Conservation (phyloP, 2,113 vertebrate species). For the Microtus montanus region DNA sequence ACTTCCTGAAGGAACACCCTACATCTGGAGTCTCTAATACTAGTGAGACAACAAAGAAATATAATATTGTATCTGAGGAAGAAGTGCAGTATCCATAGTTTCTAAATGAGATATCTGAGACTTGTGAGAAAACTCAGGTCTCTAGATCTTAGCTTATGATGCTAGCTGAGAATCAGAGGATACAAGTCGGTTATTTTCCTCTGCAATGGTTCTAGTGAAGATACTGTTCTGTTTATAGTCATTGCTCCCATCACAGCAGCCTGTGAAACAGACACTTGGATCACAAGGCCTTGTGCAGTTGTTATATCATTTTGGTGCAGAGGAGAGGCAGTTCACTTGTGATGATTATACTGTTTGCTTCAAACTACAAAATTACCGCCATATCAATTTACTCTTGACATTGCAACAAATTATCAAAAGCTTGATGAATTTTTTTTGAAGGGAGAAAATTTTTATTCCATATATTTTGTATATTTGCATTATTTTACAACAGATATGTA, state of each 20-base stretch:
- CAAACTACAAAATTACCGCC: neutral
- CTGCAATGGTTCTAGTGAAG: neutral
- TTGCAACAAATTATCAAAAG: neutral
- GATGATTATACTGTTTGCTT: neutral
- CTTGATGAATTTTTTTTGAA: neutral
- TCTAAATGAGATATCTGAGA: neutral
- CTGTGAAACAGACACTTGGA: neutral
- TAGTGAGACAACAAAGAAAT: neutral
- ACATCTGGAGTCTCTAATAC: neutral
- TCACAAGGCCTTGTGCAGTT: neutral
- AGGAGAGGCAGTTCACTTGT: neutral
- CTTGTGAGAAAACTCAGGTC: neutral
- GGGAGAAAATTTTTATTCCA: no score
- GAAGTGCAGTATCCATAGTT: neutral
- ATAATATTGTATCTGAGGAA: neutral
- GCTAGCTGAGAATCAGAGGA: neutral
- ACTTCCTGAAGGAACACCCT: neutral
- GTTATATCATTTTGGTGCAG: no score
- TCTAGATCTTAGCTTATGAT: neutral
- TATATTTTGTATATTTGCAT: no score
- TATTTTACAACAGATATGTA: no score
- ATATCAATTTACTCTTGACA: neutral
- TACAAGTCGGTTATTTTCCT: neutral
- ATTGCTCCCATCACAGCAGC: no score
- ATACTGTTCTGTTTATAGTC: neutral